These are phyloP conservation scores for Drosophila jambulina DNA, from an alignment of 1,140 invertebrate genomes.

Conservation along the genomic window DNA sequence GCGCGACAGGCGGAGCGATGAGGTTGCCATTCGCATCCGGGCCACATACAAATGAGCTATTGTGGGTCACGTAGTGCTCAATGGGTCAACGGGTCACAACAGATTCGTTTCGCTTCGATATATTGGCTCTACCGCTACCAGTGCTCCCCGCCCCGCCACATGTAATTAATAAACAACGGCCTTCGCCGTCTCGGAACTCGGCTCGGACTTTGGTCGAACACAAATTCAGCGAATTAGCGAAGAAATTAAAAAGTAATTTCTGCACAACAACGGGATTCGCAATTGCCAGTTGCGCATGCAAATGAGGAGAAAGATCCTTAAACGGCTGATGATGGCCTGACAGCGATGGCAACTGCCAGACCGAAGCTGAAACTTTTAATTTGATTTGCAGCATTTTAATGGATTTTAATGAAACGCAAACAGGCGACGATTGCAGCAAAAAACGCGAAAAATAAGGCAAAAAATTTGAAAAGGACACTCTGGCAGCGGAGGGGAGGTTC, in stretches of 20 bases:
- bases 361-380: slow-evolving; percentile 80
- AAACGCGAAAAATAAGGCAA: slow-evolving; percentile 19
- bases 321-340: slow-evolving; percentile 62
- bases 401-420: slow-evolving; percentile 83
- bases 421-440: slow-evolving; percentile 54
- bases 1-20: slow-evolving; percentile 60
- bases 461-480: slow-evolving; percentile 73
- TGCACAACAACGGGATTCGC: slow-evolving; percentile 49
- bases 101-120: slow-evolving; percentile 42
- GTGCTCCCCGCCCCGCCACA: neutral
- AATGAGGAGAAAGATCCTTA: slow-evolving; percentile 65
- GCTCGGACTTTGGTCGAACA: neutral
- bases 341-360: slow-evolving; percentile 58
- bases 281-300: slow-evolving; percentile 74
- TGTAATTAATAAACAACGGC: slow-evolving; percentile 56
- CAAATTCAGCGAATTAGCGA: slow-evolving; percentile 60
- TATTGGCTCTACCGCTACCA: slow-evolving; percentile 23
- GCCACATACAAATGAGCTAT: slow-evolving; percentile 79
- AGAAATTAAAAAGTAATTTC: slow-evolving; percentile 82
- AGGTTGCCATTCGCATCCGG: slow-evolving; percentile 60
- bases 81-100: slow-evolving; percentile 74
- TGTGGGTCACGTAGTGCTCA: slow-evolving; percentile 68
- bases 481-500: slow-evolving; percentile 1
- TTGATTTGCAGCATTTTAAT: slow-evolving; percentile 84
- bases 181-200: neutral